Evolutionary conservation across 1,140 invertebrate species (phyloP), one percentile per base, ranked within the genome.

Genomic region (Druon quercuslanigerum): DNA sequence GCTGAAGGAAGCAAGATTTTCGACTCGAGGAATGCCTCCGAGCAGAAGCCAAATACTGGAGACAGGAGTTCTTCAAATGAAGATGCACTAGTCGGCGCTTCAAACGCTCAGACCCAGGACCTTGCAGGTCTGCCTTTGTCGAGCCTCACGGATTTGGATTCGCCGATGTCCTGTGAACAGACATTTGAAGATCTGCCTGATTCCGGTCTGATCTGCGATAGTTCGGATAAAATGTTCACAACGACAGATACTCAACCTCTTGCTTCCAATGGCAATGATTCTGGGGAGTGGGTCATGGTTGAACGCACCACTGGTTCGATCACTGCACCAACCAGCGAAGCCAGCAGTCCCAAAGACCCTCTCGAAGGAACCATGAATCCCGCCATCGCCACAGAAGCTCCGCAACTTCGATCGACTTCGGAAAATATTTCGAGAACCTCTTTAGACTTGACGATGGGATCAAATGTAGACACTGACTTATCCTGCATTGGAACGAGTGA

Each of bases 111-210:
- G 7, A 70, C 51, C 51, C 83, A 74, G 60, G 81, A 74, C 16
- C 75, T 50, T 12, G 50, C 71, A 9, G 81, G 74, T 51, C 52
- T 85, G 71, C 82, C 77, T 8, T 82, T 72, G 20, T 86, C 86
- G 3, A 90, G 78, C 56, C 74, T 84, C 3, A 89, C 88, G 3
- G 90, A 91, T 76, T 79, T 90, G 0, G 90, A 91, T 75, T 91
- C 90, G 1, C 87, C 88, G 6, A 91, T 91, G 90, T 89, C 89
- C 4, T 91, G 85, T 66, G 89, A 91, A 25, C 89, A 90, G 33
- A 90, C 86, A 0, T 83, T 89, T 17, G 88, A 90, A 70, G 87
- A 89, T 56, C 19, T 90, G 8, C 86, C 86, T 0, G 88, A 90
- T 57, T 90, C 90, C 16, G 89, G 87, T 19, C 90, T 91, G 2